phyloP scores from a whole-genome alignment of 2,888 invertebrate species.

The Harmothoe impar region DNA sequence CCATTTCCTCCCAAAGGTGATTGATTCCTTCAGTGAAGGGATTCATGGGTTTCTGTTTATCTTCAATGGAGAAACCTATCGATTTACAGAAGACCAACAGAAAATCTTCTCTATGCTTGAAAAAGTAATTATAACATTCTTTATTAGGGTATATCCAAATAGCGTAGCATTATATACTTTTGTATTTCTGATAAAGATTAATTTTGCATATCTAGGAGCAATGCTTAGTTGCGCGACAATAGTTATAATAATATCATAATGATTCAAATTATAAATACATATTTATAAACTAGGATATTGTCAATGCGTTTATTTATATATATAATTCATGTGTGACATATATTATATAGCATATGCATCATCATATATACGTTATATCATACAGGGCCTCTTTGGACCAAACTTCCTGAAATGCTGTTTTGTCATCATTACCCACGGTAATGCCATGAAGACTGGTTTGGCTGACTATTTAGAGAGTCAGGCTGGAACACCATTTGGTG shows the following conservation, averaged over 20 bases:
- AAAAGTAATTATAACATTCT: background rate
- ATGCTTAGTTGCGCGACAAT: too few relatives aligned
- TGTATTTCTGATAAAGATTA: background rate
- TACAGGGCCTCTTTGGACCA: slow-evolving; percentile 14
- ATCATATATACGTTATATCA: background rate
- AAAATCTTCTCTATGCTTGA: background rate
- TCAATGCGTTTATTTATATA: background rate
- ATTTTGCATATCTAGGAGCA: background rate
- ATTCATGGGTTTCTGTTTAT: background rate
- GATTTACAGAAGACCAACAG: background rate
- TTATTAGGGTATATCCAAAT: background rate
- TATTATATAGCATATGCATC: background rate
- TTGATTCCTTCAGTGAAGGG: slow-evolving; percentile 1
- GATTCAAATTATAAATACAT: background rate
- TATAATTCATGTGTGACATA: background rate
- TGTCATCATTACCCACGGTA: background rate
- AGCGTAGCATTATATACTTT: background rate
- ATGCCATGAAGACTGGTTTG: background rate
- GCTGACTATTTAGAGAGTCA: background rate
- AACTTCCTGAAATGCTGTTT: slow-evolving; percentile 11
- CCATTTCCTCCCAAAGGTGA: background rate
- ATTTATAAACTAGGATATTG: background rate
- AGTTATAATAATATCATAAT: too few relatives aligned
- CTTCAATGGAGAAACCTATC: background rate
- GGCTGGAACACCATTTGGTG: background rate